These are phyloP conservation scores for Sterrhoptilus dennistouni DNA, from an alignment of 2,113 vertebrate species.

Conservation along the genomic window DNA sequence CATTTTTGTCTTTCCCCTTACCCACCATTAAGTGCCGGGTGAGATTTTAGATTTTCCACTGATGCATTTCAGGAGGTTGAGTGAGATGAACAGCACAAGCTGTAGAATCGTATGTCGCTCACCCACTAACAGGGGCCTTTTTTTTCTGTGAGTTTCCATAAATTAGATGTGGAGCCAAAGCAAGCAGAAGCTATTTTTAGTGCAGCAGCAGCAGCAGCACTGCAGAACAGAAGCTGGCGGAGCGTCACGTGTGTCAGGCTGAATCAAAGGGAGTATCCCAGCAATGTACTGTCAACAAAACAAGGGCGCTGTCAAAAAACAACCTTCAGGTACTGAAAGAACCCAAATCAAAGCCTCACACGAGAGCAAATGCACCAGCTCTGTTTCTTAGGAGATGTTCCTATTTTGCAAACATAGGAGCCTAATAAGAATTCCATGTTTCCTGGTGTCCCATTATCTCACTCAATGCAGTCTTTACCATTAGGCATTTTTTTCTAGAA, in stretches of 20 bases:
- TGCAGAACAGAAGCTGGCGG: slow-evolving; percentile 87
- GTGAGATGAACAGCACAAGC: neutral
- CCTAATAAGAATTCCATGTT: neutral
- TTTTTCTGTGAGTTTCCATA: slow-evolving; percentile 86
- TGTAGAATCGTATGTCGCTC: slow-evolving; percentile 69
- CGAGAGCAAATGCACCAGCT: neutral
- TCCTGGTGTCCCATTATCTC: neutral
- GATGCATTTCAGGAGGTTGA: neutral
- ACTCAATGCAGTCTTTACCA: neutral
- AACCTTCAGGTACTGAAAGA: slow-evolving; percentile 71
- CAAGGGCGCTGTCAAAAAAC: slow-evolving; percentile 84
- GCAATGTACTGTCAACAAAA: slow-evolving; percentile 91
- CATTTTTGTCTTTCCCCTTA: neutral
- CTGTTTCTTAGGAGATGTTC: slow-evolving; percentile 41
- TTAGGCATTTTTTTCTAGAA: neutral
- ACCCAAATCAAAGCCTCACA: neutral
- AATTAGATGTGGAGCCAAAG: slow-evolving; percentile 89
- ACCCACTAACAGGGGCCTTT: slow-evolving; percentile 61
- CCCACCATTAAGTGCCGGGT: neutral
- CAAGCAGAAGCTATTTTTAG: slow-evolving; percentile 91
- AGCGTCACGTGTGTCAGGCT: slow-evolving; percentile 83
- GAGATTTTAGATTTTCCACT: neutral
- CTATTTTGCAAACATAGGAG: slow-evolving; percentile 26
- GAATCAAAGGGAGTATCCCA: slow-evolving; percentile 92
- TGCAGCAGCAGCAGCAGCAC: slow-evolving; percentile 74